Base-by-base conservation (phyloP, 2,888 invertebrate genomes). In the Caenorhabditis parvicauda region DNA sequence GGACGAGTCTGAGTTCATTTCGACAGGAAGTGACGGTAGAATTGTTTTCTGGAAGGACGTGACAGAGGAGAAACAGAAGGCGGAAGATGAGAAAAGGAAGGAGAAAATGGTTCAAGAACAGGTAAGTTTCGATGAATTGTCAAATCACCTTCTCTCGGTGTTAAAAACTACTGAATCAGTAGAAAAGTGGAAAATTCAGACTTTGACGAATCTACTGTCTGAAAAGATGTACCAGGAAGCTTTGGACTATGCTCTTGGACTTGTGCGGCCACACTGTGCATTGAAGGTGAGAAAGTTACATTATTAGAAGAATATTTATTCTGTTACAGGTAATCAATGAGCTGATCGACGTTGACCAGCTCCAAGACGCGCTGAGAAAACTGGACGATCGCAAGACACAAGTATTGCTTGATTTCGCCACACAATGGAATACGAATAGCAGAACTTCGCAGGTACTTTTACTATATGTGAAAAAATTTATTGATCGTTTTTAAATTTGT, bases 391-490 rank as follows among this genome's bases (percentile, higher is more conserved):
- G 59, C 12, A 72, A 79, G 54, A 44, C 68, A 14, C 60, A 67
- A 24, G 58, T 62, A 12, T 62, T 79, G 14, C 59, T 79, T 21
- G 72, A 76, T 25, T 79, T 73, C 54, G 57, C 70, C 0, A 63
- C 74, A 3, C 71, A 74, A 55, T 79, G 79, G 79, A 79, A 79
- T 57, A 79, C 79, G 2, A 79, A 79, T 54, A 73, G 64, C 7
- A 57, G 68, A 21, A 74, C 69, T n/a, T 70, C 68, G 14, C 52
- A 62, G 45, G 75, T 73, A n/a, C 9, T 32, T 32, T 32, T n/a
- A n/a, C n/a, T n/a, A n/a, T n/a, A n/a, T n/a, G n/a, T n/a, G n/a
- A n/a, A n/a, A n/a, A n/a, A n/a, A n/a, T n/a, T n/a, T n/a, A n/a
- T n/a, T n/a, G n/a, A n/a, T n/a, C n/a, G n/a, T n/a, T n/a, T n/a